These are phyloP conservation scores for Boleophthalmus pectinirostris DNA, from an alignment of 2,113 vertebrate species.

Conservation along the genomic window DNA sequence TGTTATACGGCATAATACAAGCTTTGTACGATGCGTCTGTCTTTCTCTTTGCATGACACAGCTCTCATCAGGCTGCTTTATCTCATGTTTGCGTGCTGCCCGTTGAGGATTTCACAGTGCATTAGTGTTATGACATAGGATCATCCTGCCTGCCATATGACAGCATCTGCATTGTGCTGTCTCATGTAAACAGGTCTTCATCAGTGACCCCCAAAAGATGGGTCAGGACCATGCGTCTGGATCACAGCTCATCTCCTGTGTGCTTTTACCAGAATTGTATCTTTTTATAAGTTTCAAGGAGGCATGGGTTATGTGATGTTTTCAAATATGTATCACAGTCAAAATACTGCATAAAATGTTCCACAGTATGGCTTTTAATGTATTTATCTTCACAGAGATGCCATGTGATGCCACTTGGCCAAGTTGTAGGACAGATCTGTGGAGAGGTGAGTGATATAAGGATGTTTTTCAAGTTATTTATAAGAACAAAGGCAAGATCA, in stretches of 20 bases:
- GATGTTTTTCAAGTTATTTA: no score
- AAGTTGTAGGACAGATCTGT: no score
- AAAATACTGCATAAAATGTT: not conserved
- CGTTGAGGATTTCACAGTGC: conserved; percentile 9
- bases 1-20: not conserved
- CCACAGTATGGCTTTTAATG: not conserved
- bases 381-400: no score
- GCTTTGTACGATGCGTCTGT: conserved; percentile 17
- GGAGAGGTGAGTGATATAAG: no score
- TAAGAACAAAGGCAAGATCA: no score
- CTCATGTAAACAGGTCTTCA: conserved; percentile 4
- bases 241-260: not conserved
- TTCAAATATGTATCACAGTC: not conserved
- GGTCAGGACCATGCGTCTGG: not conserved
- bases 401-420: no score
- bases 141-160: conserved; percentile 14
- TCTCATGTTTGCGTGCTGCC: conserved; percentile 4
- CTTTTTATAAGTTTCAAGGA: not conserved
- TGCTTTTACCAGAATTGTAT: not conserved
- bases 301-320: not conserved
- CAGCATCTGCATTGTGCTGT: conserved; percentile 4
- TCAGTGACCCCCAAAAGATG: not conserved
- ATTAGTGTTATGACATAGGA: conserved; percentile 14
- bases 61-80: not conserved
- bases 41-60: not conserved